Evolutionary conservation across 2,888 invertebrate genomes (phyloP), one percentile per base, ranked within the genome.

Genomic region (Drosophila longiperda): DNA sequence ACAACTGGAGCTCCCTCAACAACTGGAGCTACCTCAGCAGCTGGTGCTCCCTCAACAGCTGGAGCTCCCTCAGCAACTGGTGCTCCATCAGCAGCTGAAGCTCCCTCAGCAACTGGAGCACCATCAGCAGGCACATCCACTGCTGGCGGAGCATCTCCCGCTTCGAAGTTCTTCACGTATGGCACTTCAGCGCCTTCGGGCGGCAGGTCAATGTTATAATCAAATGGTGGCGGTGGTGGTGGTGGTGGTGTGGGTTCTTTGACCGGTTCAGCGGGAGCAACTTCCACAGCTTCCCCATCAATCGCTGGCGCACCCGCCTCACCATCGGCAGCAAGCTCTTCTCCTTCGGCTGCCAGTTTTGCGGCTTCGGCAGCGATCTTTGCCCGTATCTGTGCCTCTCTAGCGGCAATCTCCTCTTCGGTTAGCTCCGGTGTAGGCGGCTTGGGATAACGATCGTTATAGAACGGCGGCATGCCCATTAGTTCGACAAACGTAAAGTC

Each of bases 401-500:
- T 90, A 34, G 92, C 92, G 38, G 93, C 92, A 20, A 88, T 70
- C 77, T 83, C 92, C 78, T 91, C 92, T 66, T 93, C 91, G 71
- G 92, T 92, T 36, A 93, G 91, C 82, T 92, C 91, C 4, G 93
- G 93, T 57, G 93, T 93, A 58, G 93, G 93, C 63, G 93, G 93
- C 68, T 93, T 93, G 42, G 93, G 93, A 79, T 92, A 89, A 42
- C 92, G 92, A 36, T 92, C 92, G 71, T 92, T 93, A 76, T 92
- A 93, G 76, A 85, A 86, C 23, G 94, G 94, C 87, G 94, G 94
- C 80, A 95, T 94, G 87, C 95, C 95, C 93, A 95, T 95, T 89
- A 96, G 94, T 93, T 98, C 98, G 92, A 97, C 96, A 95, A 98
- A 98, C 87, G 98, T 98, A 93, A 96, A 95, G 94, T 98, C 98